These are phyloP conservation scores for Clarias platycephalus DNA, from an alignment of 2,797 vertebrate genomes.

Conservation along the genomic window DNA sequence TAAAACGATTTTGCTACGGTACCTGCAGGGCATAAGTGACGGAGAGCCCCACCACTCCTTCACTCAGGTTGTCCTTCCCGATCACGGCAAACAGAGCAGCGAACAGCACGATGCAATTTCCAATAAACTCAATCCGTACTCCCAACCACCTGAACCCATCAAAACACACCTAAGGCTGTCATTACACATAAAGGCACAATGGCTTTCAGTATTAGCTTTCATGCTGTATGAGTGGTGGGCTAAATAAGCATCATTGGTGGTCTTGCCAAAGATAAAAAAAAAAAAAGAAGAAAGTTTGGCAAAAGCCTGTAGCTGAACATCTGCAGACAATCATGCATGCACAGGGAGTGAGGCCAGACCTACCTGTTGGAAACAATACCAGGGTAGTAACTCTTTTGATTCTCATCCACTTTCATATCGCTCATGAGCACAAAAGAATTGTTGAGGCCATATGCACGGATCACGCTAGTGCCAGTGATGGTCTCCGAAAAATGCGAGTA, in stretches of 20 bases:
- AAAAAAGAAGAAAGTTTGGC: slow-evolving; percentile 8
- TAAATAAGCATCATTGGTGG: slow-evolving; percentile 24
- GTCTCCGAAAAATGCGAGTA: slow-evolving; percentile 98
- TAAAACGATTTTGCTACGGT: slow-evolving; percentile 12
- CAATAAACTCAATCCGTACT: slow-evolving; percentile 89
- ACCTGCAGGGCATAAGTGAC: slow-evolving; percentile 96
- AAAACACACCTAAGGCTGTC: slow-evolving; percentile 33
- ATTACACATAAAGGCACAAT: slow-evolving; percentile 17
- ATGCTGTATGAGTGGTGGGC: background rate
- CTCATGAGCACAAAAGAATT: slow-evolving; percentile 80
- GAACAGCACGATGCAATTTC: slow-evolving; percentile 92
- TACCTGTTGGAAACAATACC: slow-evolving; percentile 91
- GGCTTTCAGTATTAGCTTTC: background rate
- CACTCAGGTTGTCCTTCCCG: slow-evolving; percentile 78
- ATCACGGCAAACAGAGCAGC: slow-evolving; percentile 90
- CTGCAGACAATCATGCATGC: slow-evolving; percentile 50
- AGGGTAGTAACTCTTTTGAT: slow-evolving; percentile 90
- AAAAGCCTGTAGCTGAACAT: slow-evolving; percentile 33
- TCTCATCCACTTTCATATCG: slow-evolving; percentile 85
- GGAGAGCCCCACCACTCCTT: slow-evolving; percentile 90
- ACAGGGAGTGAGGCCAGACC: slow-evolving; percentile 52
- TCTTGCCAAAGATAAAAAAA: slow-evolving; percentile 9
- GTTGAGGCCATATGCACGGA: slow-evolving; percentile 86
- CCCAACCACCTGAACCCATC: slow-evolving; percentile 86
- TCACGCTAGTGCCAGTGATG: slow-evolving; percentile 85